Percentiles rank a stretch among this genome's conserved stretches.
Evolutionary conservation across 2,888 invertebrate species (phyloP).

Genomic region (Mesorhabditis belari): DNA sequence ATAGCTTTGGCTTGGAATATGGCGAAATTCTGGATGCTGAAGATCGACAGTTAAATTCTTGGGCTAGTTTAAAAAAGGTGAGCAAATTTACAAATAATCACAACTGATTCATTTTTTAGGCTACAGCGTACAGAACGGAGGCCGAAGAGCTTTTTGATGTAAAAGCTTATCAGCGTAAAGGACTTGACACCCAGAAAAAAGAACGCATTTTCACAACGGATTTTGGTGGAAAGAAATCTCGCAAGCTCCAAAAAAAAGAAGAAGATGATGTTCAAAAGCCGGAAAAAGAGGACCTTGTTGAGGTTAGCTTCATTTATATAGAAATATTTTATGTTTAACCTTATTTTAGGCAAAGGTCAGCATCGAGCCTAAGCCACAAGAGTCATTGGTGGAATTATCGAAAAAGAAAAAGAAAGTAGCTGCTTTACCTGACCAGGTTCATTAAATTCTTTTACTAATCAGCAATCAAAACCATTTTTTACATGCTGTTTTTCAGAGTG

Average conservation of each 20-base stretch:
- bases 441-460: too few relatives aligned
- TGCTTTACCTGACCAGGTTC: too few relatives aligned
- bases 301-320: background rate
- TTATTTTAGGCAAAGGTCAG: too few relatives aligned
- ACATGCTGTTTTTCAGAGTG: background rate
- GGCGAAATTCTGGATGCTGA: slow-evolving; percentile 89
- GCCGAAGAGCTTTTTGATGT: slow-evolving; percentile 74
- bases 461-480: background rate
- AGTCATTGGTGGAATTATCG: too few relatives aligned
- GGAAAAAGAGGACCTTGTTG: background rate
- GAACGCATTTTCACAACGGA: slow-evolving; percentile 64
- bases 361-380: background rate
- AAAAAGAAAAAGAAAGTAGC: background rate
- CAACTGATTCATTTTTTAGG: slow-evolving; percentile 6
- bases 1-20: slow-evolving; percentile 79
- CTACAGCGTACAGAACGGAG: slow-evolving; percentile 59
- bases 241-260: slow-evolving; percentile 4
- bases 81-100: background rate
- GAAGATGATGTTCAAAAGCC: background rate
- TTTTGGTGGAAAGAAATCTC: slow-evolving; percentile 19
- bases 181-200: slow-evolving; percentile 69
- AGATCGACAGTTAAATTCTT: slow-evolving; percentile 85
- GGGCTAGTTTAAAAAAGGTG: slow-evolving; percentile 81
- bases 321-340: background rate
- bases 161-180: slow-evolving; percentile 69